Conservation (phyloP, 1,140 invertebrate genomes). For the Centruroides sculpturatus region DNA sequence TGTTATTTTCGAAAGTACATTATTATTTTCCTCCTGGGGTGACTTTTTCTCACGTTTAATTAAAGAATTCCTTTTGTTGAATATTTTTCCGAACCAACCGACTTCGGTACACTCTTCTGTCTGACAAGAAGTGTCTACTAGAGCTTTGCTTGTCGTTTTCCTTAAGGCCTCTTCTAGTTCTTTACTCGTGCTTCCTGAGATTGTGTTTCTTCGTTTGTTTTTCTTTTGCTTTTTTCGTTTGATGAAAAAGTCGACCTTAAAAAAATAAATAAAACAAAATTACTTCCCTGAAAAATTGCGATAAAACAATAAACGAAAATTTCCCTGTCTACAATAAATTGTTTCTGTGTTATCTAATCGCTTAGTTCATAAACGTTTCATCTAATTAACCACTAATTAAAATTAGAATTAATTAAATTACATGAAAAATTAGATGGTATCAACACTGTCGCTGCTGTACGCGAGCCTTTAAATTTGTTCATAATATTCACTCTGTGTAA, state of each 20-base stretch:
- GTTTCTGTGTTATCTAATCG: no score
- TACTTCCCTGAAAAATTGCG: not conserved
- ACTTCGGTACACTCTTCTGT: constrained; percentile 6
- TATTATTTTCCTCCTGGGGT: not conserved
- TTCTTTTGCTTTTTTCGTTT: constrained; percentile 20
- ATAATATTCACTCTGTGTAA: no score
- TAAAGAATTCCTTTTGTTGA: not conserved
- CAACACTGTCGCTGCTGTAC: no score
- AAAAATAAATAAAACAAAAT: not conserved
- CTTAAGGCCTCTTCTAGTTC: constrained; percentile 9
- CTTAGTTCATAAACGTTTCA: not conserved
- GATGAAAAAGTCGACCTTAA: constrained; percentile 19
- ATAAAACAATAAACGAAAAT: no score
- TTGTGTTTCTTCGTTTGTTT: constrained; percentile 17
- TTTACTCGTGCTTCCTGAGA: constrained; percentile 12
- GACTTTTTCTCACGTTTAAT: no score
- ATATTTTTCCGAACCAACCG: no score
- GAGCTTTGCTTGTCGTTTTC: not conserved
- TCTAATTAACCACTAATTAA: no score
- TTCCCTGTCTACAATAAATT: no score
- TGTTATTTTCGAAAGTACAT: no score
- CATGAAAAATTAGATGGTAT: no score
- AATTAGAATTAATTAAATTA: no score
- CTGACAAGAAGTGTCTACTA: constrained; percentile 14
- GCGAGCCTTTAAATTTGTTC: no score